Conservation (phyloP, 2,888 invertebrate species). For the Lepidocyrtinus sp. region DNA sequence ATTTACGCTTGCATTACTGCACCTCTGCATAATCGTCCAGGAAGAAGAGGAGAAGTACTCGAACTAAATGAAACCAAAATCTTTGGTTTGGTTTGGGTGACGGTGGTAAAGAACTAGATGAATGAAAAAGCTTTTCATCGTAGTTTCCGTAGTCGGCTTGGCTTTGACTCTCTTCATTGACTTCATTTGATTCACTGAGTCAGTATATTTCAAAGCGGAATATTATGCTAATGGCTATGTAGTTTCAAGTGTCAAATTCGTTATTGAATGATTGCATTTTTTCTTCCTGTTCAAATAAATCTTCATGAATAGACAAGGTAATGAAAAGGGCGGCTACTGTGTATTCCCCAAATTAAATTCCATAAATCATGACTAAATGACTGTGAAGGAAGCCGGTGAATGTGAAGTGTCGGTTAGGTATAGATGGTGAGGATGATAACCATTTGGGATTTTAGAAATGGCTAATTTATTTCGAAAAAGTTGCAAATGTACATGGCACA, state of each 20-base stretch:
- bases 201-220: not conserved
- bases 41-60: not conserved
- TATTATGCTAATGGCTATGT: not conserved
- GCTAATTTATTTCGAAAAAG: no score
- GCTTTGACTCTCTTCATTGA: no score
- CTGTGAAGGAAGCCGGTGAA: not conserved
- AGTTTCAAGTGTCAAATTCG: not conserved
- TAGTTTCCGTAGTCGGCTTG: no score
- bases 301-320: no score
- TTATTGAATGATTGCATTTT: not conserved
- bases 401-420: no score
- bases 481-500: no score
- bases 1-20: slow-evolving; percentile 23
- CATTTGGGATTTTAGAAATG: no score
- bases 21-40: no score
- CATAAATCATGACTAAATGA: not conserved
- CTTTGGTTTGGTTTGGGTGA: not conserved
- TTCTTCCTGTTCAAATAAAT: not conserved
- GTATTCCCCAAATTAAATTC: not conserved
- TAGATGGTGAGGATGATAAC: no score
- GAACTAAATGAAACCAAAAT: not conserved
- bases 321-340: not conserved
- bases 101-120: not conserved
- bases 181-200: no score
- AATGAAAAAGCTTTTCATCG: not conserved